phyloP scores from a whole-genome alignment of 2,888 invertebrate genomes.

The Agrotis segetum region DNA sequence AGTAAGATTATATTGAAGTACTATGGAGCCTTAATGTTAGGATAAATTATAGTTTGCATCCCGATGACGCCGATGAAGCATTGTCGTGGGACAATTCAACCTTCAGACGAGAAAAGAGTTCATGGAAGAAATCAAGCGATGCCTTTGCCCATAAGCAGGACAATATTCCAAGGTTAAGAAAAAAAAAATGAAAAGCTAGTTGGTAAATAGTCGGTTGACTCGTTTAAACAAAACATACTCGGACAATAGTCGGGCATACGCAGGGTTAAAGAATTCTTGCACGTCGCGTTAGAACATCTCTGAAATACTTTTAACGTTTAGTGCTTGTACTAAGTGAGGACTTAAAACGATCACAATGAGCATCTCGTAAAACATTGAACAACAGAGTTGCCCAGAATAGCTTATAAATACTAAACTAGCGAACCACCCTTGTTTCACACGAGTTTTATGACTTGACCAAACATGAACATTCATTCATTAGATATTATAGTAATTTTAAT shows the following conservation, averaged over 20 bases:
- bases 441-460: not conserved
- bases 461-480: not conserved
- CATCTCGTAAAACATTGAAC: constrained; percentile 35
- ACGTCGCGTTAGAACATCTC: constrained; percentile 17
- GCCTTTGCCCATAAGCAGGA: no score
- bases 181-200: no score
- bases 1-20: no score
- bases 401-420: not conserved
- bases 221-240: constrained; percentile 21
- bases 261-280: constrained; percentile 13
- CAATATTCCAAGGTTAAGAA: no score
- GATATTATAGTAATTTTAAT: not conserved
- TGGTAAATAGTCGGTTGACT: not conserved
- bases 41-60: no score
- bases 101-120: no score
- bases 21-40: no score
- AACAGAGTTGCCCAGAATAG: constrained; percentile 12
- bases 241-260: constrained; percentile 23
- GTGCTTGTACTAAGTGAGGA: constrained; percentile 24
- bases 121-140: no score
- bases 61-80: not conserved
- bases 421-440: not conserved
- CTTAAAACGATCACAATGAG: constrained; percentile 35
- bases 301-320: constrained; percentile 42
- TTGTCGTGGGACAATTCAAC: not conserved